Percentiles rank a stretch among this genome's conserved stretches.
Conservation (phyloP, 2,797 vertebrate species). For the Poecilia wingei region DNA sequence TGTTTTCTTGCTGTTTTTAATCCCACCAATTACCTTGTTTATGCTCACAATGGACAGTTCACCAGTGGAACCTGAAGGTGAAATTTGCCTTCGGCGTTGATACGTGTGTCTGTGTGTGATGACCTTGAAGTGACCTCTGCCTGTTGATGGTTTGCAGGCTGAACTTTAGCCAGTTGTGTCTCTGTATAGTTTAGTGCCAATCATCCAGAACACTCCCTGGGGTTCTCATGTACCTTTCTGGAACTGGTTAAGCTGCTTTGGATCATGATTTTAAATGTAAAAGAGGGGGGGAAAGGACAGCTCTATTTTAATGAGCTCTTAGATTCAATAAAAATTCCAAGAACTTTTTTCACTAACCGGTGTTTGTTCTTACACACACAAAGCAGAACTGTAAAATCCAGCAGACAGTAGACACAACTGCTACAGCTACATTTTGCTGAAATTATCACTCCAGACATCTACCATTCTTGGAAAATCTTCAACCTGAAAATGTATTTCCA, state of each 20-base stretch:
- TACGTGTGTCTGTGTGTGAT: neutral
- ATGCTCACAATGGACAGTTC: neutral
- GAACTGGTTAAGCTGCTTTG: neutral
- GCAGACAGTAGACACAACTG: neutral
- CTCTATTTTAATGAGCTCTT: neutral
- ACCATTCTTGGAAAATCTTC: neutral
- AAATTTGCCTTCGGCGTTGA: neutral
- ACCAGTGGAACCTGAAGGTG: neutral
- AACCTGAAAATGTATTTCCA: neutral
- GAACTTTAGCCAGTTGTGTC: neutral
- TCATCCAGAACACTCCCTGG: neutral
- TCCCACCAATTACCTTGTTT: neutral
- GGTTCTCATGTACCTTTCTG: neutral
- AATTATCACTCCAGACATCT: neutral
- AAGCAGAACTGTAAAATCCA: neutral
- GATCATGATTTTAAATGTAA: constrained; percentile 4
- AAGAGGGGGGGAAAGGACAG: neutral
- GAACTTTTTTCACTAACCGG: neutral
- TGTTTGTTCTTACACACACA: neutral
- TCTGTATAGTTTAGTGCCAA: neutral
- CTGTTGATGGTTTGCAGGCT: neutral
- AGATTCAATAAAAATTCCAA: neutral
- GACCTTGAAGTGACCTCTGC: neutral
- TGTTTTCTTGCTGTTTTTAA: neutral
- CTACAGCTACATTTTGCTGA: neutral